phyloP scores from a whole-genome alignment of 1,140 invertebrate species.

The Acromyrmex heyeri region DNA sequence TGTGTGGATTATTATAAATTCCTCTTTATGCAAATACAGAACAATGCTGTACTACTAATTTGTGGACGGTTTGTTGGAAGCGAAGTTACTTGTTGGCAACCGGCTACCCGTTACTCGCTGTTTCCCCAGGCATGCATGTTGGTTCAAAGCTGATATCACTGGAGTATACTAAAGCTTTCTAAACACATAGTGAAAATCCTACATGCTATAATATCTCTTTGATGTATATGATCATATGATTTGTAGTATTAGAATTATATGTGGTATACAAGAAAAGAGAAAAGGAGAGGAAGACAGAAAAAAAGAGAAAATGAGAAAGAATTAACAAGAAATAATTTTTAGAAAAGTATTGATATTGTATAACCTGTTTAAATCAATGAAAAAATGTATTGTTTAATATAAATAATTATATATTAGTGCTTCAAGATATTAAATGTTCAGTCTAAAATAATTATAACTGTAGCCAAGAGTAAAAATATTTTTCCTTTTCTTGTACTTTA shows the following conservation, averaged over 20 bases:
- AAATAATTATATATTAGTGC: no score
- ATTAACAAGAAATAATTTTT: background rate
- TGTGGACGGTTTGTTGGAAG: conserved; percentile 50
- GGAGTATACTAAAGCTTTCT: conserved; percentile 26
- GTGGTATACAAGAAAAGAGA: background rate
- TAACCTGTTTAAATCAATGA: no score
- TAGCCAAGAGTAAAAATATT: no score
- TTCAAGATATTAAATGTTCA: background rate
- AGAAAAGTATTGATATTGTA: background rate
- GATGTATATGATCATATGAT: background rate
- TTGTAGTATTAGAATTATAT: background rate
- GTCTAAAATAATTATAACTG: background rate
- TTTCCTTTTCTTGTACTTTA: no score
- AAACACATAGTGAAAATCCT: conserved; percentile 14
- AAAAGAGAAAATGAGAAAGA: background rate
- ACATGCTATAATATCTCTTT: conserved; percentile 14
- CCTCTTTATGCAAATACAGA: conserved; percentile 60
- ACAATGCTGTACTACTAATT: conserved; percentile 63
- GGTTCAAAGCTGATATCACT: conserved; percentile 40
- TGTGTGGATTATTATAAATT: conserved; percentile 54
- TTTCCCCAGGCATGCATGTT: conserved; percentile 39
- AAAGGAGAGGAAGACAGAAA: background rate
- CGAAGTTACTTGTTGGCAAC: conserved; percentile 59
- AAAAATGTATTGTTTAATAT: no score
- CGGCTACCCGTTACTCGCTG: conserved; percentile 41